These are phyloP conservation scores for Syrrhaptes paradoxus DNA, from an alignment of 2,113 vertebrate genomes.

Conservation along the genomic window DNA sequence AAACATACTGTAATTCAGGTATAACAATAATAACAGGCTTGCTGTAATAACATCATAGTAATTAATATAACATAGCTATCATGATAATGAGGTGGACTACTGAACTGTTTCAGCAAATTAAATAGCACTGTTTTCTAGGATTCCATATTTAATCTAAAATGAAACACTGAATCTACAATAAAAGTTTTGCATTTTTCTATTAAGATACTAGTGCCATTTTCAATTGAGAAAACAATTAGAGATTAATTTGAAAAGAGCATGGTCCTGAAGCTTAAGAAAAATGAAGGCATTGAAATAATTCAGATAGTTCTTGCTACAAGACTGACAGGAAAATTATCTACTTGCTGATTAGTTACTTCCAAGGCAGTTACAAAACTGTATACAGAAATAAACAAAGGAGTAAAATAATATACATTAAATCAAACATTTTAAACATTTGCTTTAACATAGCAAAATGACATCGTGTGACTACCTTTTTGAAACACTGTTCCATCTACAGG, in stretches of 20 bases:
- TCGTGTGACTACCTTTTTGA: rapidly evolving
- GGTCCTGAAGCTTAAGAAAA: neutral
- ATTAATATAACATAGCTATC: neutral
- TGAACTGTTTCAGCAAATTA: neutral
- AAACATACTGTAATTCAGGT: neutral
- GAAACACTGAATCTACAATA: neutral
- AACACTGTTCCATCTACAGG: neutral
- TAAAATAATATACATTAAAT: neutral
- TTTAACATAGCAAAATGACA: neutral
- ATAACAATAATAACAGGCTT: neutral
- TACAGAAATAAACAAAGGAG: neutral
- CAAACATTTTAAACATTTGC: neutral
- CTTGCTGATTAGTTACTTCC: neutral
- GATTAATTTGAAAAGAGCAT: neutral
- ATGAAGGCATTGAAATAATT: neutral
- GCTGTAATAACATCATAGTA: neutral
- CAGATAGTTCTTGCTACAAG: neutral
- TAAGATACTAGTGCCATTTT: neutral
- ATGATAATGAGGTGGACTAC: neutral
- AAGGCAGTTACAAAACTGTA: neutral
- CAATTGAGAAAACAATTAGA: neutral
- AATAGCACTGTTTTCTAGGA: neutral
- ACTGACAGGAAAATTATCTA: neutral
- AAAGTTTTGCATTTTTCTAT: neutral
- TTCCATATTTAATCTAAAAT: neutral